phyloP scores from a whole-genome alignment of 2,888 invertebrate genomes.

The Ashinkailepas kermadecensis region DNA sequence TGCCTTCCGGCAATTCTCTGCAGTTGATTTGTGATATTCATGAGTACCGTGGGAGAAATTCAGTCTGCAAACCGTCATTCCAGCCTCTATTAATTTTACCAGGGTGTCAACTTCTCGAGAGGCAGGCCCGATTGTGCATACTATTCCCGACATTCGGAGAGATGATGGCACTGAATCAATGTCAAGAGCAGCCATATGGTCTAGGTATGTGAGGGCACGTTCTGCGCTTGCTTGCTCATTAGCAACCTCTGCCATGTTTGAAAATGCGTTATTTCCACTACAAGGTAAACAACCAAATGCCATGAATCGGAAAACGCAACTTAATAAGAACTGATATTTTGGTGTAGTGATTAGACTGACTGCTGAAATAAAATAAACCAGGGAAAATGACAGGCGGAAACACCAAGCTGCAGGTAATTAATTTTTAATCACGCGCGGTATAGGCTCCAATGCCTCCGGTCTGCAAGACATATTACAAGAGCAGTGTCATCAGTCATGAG shows the following conservation, averaged over 20 bases:
- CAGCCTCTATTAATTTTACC: slow-evolving; percentile 89
- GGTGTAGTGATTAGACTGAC: neutral
- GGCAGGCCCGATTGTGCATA: slow-evolving; percentile 93
- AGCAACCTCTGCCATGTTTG: neutral
- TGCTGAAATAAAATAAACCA: neutral
- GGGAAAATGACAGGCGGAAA: neutral
- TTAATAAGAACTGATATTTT: neutral
- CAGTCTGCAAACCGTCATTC: slow-evolving; percentile 92
- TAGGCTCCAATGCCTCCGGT: no score
- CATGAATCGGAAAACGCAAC: neutral
- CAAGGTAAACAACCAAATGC: slow-evolving; percentile 12
- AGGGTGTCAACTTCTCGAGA: slow-evolving; percentile 71
- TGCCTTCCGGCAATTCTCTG: slow-evolving; percentile 77
- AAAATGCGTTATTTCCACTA: neutral
- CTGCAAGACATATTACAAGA: no score
- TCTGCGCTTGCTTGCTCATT: neutral
- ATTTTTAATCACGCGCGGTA: no score
- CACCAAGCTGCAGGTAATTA: neutral
- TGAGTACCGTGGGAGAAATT: slow-evolving; percentile 95
- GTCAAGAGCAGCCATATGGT: slow-evolving; percentile 90
- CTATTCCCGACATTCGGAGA: slow-evolving; percentile 81
- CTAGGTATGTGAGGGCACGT: slow-evolving; percentile 58
- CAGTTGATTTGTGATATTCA: slow-evolving; percentile 87
- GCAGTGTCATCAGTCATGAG: no score
- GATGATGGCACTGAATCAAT: slow-evolving; percentile 68